Evolutionary conservation across 2,113 vertebrate species (phyloP).

Genomic region (Myiagra hebetior): DNA sequence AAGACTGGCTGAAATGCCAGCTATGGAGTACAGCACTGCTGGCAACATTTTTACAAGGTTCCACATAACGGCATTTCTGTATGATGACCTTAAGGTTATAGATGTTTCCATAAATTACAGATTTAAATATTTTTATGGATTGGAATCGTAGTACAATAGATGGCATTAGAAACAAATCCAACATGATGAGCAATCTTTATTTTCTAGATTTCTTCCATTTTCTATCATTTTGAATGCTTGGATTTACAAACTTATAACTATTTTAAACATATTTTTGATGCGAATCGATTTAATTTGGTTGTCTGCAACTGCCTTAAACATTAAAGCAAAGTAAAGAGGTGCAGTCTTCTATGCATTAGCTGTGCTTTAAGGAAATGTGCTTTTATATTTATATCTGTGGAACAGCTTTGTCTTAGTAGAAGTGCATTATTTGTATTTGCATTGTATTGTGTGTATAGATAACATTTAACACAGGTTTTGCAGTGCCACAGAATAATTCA

Average conservation of each 20-base stretch:
- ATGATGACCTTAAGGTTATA: background rate
- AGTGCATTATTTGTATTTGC: background rate
- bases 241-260: background rate
- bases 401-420: background rate
- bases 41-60: background rate
- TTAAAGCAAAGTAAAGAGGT: background rate
- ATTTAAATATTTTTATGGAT: background rate
- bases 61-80: slow-evolving; percentile 4
- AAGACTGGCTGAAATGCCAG: background rate
- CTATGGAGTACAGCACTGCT: background rate
- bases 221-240: background rate
- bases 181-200: background rate
- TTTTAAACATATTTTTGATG: background rate
- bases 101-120: slow-evolving; percentile 16
- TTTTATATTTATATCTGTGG: background rate
- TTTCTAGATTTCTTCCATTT: background rate
- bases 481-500: background rate
- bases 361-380: background rate
- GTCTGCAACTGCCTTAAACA: background rate
- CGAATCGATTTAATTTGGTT: background rate
- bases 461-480: background rate
- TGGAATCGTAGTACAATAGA: background rate
- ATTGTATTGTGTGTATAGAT: background rate
- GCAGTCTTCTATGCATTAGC: background rate
- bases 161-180: background rate